Base-by-base conservation (phyloP, 2,888 invertebrate species). In the Pandemis cinnamomeana region DNA sequence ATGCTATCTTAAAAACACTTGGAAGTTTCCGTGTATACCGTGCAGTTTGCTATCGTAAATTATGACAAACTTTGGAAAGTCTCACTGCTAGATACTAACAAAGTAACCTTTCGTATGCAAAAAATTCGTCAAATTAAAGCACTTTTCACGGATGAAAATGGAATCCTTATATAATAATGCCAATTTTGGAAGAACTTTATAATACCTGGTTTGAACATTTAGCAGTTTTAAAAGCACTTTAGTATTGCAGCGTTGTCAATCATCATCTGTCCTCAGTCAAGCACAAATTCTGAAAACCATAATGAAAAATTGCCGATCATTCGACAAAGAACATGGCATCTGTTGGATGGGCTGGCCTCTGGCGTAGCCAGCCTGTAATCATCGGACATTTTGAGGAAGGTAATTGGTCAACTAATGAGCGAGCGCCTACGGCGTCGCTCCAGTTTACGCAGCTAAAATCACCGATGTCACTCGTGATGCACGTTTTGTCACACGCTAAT, bases 371-470 rank as follows among this genome's bases (percentile, higher is more conserved):
- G 83, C 84, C 88, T 91, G 89, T 91, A 93, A 93, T 93, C 92
- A 93, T 84, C 87, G 83, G 87, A 87, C 91, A 89, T 93, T 93
- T 89, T 89, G 90, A 89, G 88, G 84, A 82, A 87, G 84, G 89
- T 92, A 93, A 93, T 93, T 91, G 91, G 85, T 79, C 83, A 73
- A 83, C 90, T 93, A 93, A 93, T 93, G 92, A 92, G 89, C 79
- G 75, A 80, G 81, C 76, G 91, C 93, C 92, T 85, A 78, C 86
- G 93, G 93, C 91, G 76, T 72, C 86, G 89, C 85, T 83, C 90
- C 92, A 92, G 93, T 92, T 92, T 91, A 85, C 86, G 88, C 91
- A 89, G 91, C 71, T 73, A 87, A 88, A 89, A 83, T 86, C 82
- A 83, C 79, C 82, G 82, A 86, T 91, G 92, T 92, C 91, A 91